phyloP scores from a whole-genome alignment of 2,113 vertebrate genomes.

The Paradoxurus hermaphroditus region DNA sequence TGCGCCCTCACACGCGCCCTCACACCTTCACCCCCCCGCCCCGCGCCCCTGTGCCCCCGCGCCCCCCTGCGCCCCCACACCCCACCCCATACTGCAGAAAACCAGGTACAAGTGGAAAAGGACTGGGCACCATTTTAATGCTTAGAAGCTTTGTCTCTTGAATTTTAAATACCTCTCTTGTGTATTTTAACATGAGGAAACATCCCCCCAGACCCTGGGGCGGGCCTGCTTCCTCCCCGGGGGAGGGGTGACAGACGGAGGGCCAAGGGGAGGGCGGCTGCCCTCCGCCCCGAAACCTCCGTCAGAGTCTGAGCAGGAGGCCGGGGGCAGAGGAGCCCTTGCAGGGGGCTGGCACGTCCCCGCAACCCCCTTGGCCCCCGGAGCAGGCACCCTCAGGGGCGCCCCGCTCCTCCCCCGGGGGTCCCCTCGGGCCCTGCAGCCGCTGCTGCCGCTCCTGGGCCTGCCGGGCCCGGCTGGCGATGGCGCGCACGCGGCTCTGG shows the following conservation, averaged over 20 bases:
- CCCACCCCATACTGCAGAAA: not conserved
- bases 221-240: not conserved
- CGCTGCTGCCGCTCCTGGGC: constrained; percentile 90
- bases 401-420: constrained; percentile 93
- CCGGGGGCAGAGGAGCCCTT: fast-evolving
- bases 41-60: not conserved
- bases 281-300: not conserved
- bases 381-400: constrained; percentile 94
- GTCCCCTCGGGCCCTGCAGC: constrained; percentile 80
- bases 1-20: not conserved
- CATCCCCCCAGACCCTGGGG: constrained; percentile 23
- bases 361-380: constrained; percentile 83
- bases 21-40: no score
- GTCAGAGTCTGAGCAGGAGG: constrained; percentile 50
- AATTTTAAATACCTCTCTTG: constrained; percentile 80
- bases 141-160: constrained; percentile 78
- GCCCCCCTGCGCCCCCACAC: no score
- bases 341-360: constrained; percentile 53
- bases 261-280: fast-evolving
- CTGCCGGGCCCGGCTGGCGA: constrained; percentile 92
- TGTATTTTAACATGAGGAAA: constrained; percentile 72
- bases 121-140: constrained; percentile 71
- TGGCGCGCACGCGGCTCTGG: constrained; percentile 93
- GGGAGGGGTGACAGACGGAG: not conserved
- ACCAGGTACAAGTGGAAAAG: constrained; percentile 30